A percentile compares a stretch with the other conserved stretches of the same genome.
Conservation (phyloP, 2,888 invertebrate genomes). For the Hedychridium roseum region DNA sequence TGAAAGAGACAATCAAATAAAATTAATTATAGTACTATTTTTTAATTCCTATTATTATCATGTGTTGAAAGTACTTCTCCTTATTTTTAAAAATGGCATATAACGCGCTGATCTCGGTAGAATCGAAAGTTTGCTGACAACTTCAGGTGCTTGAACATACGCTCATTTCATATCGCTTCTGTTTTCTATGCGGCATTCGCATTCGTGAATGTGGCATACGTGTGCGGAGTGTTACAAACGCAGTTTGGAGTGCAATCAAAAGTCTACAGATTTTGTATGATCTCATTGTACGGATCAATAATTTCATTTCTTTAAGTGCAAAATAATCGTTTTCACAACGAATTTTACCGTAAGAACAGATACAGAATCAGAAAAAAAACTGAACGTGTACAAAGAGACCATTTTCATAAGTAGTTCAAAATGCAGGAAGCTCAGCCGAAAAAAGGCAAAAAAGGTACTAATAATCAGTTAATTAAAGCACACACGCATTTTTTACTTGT, state of each 20-base stretch:
- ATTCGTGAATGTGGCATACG: conserved; percentile 2
- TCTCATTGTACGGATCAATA: neutral
- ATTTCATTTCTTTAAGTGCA: neutral
- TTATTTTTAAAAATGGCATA: no score
- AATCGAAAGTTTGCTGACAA: no score
- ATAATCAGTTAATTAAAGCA: no score
- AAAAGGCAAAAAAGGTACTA: conserved; percentile 73
- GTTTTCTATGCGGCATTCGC: no score
- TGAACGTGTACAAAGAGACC: conserved; percentile 63
- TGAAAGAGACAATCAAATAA: no score
- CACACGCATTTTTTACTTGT: no score
- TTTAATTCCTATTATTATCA: no score
- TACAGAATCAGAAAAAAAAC: conserved; percentile 51
- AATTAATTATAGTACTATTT: no score
- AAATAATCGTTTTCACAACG: neutral
- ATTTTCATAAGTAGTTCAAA: conserved; percentile 62
- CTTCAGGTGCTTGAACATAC: no score
- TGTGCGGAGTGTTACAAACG: neutral
- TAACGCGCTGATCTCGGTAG: no score
- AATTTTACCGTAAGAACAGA: neutral
- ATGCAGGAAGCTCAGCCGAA: conserved; percentile 66
- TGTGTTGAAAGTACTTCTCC: no score
- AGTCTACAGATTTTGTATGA: conserved; percentile 1
- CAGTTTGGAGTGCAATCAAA: neutral
- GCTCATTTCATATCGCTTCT: no score